Evolutionary conservation across 2,888 invertebrate genomes (phyloP).

Genomic region (Orchesellides sinensis): DNA sequence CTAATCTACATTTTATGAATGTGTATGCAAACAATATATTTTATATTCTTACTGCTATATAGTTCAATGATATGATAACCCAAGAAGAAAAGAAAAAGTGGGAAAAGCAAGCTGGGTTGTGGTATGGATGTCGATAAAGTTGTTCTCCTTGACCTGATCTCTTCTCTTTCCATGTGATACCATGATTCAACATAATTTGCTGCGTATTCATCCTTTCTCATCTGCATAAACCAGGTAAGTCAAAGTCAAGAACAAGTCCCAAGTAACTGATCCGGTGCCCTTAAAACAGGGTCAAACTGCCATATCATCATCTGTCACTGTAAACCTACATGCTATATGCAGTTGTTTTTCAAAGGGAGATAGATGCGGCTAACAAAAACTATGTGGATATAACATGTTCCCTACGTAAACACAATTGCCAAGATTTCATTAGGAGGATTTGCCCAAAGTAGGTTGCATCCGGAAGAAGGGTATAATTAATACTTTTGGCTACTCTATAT

Average conservation of each 20-base stretch:
- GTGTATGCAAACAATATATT: neutral
- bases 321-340: too few species aligned
- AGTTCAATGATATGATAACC: neutral
- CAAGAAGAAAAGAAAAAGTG: neutral
- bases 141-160: slow-evolving; percentile 4
- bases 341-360: too few species aligned
- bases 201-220: neutral
- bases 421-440: too few species aligned
- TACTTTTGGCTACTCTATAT: too few species aligned
- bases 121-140: neutral
- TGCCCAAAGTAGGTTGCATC: too few species aligned
- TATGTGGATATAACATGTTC: too few species aligned
- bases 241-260: too few species aligned
- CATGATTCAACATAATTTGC: too few species aligned
- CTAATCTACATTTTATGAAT: neutral
- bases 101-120: neutral
- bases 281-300: neutral
- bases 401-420: too few species aligned
- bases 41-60: neutral
- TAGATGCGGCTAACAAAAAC: too few species aligned
- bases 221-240: neutral
- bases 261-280: too few species aligned
- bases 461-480: too few species aligned
- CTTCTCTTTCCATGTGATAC: neutral
- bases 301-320: neutral